These are phyloP conservation scores for Artemia sp. DNA, from an alignment of 2,888 invertebrate species.

Conservation along the genomic window DNA sequence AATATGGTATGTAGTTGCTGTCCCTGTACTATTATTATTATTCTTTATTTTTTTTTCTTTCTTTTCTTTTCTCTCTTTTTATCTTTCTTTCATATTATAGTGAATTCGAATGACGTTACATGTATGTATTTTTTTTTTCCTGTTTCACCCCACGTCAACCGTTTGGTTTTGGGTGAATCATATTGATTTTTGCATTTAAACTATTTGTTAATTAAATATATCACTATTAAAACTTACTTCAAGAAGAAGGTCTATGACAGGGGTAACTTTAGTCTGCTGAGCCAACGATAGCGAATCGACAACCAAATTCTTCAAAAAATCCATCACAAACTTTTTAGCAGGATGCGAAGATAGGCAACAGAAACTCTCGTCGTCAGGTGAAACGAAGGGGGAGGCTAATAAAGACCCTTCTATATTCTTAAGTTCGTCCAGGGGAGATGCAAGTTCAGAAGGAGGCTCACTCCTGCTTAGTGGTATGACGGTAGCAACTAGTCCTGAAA, in stretches of 20 bases:
- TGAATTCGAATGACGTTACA: too few species aligned
- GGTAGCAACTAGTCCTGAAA: slow-evolving; percentile 65
- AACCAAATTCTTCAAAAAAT: slow-evolving; percentile 79
- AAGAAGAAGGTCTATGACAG: slow-evolving; percentile 69
- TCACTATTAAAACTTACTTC: slow-evolving; percentile 42
- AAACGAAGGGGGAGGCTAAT: slow-evolving; percentile 22
- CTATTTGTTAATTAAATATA: neutral
- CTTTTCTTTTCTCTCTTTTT: too few species aligned
- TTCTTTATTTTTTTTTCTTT: too few species aligned
- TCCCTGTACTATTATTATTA: too few species aligned
- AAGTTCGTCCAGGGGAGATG: slow-evolving; percentile 33
- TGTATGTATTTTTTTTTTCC: too few species aligned
- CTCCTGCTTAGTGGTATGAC: slow-evolving; percentile 57
- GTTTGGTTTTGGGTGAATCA: too few species aligned
- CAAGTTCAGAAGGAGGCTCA: slow-evolving; percentile 33
- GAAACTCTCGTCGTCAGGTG: slow-evolving; percentile 20
- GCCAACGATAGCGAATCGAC: slow-evolving; percentile 78
- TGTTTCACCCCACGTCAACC: too few species aligned
- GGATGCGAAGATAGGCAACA: slow-evolving; percentile 49
- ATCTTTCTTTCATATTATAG: too few species aligned
- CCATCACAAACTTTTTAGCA: slow-evolving; percentile 75
- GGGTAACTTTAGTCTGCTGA: slow-evolving; percentile 34
- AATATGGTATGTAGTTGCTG: too few species aligned
- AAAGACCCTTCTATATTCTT: slow-evolving; percentile 26
- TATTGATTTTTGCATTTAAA: too few species aligned